Evolutionary conservation across 2,113 vertebrate genomes (phyloP).

Genomic region (Poicephalus meyeri): DNA sequence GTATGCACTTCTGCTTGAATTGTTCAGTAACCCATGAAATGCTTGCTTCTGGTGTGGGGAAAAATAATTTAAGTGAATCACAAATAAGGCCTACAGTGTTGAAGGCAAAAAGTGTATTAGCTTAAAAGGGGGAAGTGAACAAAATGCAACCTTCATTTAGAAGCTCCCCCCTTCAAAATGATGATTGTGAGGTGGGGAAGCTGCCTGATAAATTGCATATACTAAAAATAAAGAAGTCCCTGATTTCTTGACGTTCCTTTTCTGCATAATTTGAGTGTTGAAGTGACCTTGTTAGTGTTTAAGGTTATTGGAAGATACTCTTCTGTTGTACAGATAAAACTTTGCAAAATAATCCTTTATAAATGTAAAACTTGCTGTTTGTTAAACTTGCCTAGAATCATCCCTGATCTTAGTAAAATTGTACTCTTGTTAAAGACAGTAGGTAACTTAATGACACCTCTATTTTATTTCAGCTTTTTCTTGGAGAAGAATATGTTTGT

Average conservation of each 20-base stretch:
- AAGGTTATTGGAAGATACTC: background rate
- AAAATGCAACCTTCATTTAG: background rate
- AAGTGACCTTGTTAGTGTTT: background rate
- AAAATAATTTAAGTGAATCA: background rate
- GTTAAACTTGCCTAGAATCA: background rate
- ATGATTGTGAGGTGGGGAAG: background rate
- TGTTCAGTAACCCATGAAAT: background rate
- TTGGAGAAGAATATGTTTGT: slow-evolving; percentile 99
- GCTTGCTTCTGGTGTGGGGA: background rate
- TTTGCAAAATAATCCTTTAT: background rate
- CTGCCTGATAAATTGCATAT: background rate
- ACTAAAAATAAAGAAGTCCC: background rate
- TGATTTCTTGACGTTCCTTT: background rate
- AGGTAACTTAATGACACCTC: background rate
- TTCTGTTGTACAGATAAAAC: background rate
- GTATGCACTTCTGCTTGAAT: background rate
- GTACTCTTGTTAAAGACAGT: background rate
- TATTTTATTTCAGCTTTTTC: slow-evolving; percentile 86
- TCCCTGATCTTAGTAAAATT: background rate
- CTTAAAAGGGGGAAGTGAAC: background rate
- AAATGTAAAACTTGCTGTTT: background rate
- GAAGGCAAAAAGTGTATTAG: background rate
- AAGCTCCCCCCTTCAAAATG: background rate
- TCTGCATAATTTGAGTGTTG: background rate
- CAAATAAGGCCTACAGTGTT: background rate